Evolutionary conservation across 2,113 vertebrate genomes (phyloP).

Genomic region (Cepphus grylle): DNA sequence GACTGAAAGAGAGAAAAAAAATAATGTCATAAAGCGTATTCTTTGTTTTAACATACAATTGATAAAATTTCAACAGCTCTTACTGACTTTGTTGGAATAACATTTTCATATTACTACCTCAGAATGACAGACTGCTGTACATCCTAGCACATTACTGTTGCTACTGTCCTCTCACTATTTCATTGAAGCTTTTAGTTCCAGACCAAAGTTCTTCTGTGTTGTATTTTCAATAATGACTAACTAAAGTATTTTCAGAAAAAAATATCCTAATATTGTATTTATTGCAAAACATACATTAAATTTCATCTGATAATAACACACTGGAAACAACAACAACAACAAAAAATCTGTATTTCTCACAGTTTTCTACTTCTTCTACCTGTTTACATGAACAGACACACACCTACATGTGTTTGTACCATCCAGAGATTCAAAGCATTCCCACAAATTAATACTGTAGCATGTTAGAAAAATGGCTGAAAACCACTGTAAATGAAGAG

Average conservation of each 20-base stretch:
- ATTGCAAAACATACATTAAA: not conserved
- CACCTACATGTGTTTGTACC: rapidly evolving
- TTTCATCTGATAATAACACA: not conserved
- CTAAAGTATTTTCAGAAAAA: not conserved
- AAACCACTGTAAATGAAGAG: not conserved
- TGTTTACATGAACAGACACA: not conserved
- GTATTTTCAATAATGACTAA: not conserved
- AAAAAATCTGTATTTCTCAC: not conserved
- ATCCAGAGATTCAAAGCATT: not conserved
- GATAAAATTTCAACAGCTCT: not conserved
- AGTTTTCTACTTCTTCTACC: not conserved
- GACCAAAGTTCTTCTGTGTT: rapidly evolving
- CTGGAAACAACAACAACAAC: not conserved
- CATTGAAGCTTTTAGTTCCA: not conserved
- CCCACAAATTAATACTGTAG: not conserved
- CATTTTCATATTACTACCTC: not conserved
- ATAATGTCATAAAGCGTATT: not conserved
- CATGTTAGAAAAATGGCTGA: not conserved
- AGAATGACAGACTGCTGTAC: not conserved
- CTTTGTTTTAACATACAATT: not conserved
- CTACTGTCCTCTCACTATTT: not conserved
- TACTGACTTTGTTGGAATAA: not conserved
- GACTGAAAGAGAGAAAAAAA: not conserved
- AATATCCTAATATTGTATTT: not conserved
- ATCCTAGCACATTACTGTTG: not conserved